phyloP scores from a whole-genome alignment of 2,797 vertebrate genomes.

The Melanogrammus aeglefinus region DNA sequence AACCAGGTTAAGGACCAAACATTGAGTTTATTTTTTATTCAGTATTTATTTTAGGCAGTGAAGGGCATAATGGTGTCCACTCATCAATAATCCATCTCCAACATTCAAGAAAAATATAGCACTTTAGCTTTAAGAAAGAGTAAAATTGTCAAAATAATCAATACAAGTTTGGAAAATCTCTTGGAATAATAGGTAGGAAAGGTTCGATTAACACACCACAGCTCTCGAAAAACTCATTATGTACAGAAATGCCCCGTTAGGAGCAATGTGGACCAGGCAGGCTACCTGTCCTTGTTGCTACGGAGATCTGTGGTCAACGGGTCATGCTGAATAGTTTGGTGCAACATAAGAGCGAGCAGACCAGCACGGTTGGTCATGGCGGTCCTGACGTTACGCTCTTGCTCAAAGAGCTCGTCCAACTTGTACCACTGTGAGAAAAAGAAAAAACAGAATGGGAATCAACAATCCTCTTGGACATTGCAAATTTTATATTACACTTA shows the following conservation, averaged over 20 bases:
- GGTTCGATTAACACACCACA: slow-evolving; percentile 40
- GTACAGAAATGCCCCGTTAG: slow-evolving; percentile 16
- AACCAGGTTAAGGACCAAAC: background rate
- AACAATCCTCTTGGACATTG: background rate
- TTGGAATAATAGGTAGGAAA: slow-evolving; percentile 24
- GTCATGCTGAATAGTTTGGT: slow-evolving; percentile 94
- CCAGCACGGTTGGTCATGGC: slow-evolving; percentile 97
- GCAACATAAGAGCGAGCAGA: slow-evolving; percentile 90
- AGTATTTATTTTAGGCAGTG: slow-evolving; percentile 50
- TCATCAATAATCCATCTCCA: slow-evolving; percentile 31
- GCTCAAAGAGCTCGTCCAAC: slow-evolving; percentile 92
- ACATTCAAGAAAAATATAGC: slow-evolving; percentile 51
- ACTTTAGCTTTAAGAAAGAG: slow-evolving; percentile 34
- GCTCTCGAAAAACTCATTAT: slow-evolving; percentile 24
- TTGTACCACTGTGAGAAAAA: slow-evolving; percentile 86
- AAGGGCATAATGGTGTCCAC: slow-evolving; percentile 27
- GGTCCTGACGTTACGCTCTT: slow-evolving; percentile 90
- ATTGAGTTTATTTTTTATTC: background rate
- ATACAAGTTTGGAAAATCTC: slow-evolving; percentile 1
- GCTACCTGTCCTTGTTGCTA: slow-evolving; percentile 83
- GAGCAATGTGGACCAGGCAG: background rate
- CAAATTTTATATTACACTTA: background rate
- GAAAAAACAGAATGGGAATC: background rate
- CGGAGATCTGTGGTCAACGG: slow-evolving; percentile 89
- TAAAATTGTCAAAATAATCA: slow-evolving; percentile 14